These are phyloP conservation scores for Propsilocerus akamusi DNA, from an alignment of 1,140 invertebrate genomes.

Conservation along the genomic window DNA sequence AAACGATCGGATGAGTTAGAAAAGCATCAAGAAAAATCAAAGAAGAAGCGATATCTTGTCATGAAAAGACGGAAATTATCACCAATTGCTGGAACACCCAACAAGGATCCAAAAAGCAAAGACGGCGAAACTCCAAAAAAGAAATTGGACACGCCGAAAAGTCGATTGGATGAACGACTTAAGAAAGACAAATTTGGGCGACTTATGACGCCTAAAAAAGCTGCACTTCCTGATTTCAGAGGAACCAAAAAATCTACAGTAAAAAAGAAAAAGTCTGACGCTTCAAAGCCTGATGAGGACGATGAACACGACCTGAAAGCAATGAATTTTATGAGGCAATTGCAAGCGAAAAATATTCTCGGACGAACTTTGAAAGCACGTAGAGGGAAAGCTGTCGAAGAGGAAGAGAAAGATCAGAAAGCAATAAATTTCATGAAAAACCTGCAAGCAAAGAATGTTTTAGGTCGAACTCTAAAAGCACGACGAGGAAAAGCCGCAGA, in stretches of 20 bases:
- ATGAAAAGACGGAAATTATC: conserved; percentile 10
- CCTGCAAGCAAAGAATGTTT: neutral
- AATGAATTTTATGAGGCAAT: neutral
- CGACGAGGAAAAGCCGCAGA: neutral
- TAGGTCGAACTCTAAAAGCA: neutral
- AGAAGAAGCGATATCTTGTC: neutral
- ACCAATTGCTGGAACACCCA: conserved; percentile 22
- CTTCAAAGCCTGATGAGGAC: neutral
- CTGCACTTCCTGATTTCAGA: neutral
- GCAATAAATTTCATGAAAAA: neutral
- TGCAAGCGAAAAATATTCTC: neutral
- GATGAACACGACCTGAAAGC: neutral
- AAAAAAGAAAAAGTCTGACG: neutral
- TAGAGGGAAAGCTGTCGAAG: neutral
- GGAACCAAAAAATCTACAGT: neutral
- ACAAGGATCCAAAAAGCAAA: conserved; percentile 14
- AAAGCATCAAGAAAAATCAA: neutral
- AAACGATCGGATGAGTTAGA: neutral
- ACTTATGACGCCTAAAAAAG: neutral
- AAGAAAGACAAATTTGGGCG: neutral
- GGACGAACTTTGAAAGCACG: neutral
- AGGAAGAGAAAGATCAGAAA: neutral
- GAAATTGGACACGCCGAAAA: no score
- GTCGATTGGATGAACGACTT: no score
- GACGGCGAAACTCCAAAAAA: neutral